Evolutionary conservation across 2,888 invertebrate species (phyloP).

Genomic region (Bembecia ichneumoniformis): DNA sequence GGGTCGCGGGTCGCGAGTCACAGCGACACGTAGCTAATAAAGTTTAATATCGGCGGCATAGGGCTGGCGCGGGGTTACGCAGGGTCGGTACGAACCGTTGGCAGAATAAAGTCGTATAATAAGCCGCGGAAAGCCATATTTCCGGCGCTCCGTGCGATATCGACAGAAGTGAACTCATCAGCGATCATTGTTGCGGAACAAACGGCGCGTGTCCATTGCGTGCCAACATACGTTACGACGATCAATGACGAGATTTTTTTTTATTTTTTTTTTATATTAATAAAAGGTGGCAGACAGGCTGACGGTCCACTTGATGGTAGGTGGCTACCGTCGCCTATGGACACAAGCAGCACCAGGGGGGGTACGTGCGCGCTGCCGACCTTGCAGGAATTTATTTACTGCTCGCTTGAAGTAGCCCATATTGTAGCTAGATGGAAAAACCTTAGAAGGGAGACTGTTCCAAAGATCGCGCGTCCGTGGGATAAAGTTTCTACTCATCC

Average conservation of each 20-base stretch:
- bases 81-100: background rate
- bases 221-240: background rate
- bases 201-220: conserved; percentile 5
- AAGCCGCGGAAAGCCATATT: conserved; percentile 6
- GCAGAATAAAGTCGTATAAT: conserved; percentile 7
- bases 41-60: background rate
- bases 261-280: background rate
- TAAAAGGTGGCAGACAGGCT: background rate
- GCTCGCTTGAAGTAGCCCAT: too few relatives aligned
- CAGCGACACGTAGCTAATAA: background rate
- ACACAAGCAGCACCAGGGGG: too few relatives aligned
- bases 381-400: too few relatives aligned
- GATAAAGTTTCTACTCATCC: too few relatives aligned
- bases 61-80: background rate
- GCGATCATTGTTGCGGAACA: conserved; percentile 15
- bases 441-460: too few relatives aligned
- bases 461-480: too few relatives aligned
- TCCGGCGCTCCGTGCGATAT: conserved; percentile 10
- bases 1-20: background rate
- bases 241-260: background rate
- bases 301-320: too few relatives aligned
- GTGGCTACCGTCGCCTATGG: too few relatives aligned
- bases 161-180: conserved; percentile 16
- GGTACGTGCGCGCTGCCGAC: too few relatives aligned
- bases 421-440: too few relatives aligned